phyloP scores from a whole-genome alignment of 2,888 invertebrate genomes.

The Empis stercorea region DNA sequence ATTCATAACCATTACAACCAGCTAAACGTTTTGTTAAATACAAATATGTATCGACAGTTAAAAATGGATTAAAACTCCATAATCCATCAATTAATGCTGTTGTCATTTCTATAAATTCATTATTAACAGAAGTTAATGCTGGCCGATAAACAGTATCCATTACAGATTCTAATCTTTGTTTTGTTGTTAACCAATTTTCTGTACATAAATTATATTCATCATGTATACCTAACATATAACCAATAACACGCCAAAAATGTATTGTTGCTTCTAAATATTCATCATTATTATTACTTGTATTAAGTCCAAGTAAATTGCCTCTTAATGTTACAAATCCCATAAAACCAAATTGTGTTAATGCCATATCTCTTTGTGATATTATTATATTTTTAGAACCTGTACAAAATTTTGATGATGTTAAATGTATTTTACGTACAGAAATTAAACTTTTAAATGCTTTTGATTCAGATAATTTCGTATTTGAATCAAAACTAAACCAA shows the following conservation, averaged over 20 bases:
- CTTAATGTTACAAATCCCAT: conserved; percentile 58
- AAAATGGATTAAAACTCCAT: conserved; percentile 51
- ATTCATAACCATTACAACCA: conserved; percentile 44
- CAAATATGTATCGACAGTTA: conserved; percentile 45
- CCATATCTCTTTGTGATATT: conserved; percentile 73
- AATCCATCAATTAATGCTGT: conserved; percentile 51
- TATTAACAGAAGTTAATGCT: conserved; percentile 43
- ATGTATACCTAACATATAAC: conserved; percentile 67
- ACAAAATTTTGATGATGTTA: conserved; percentile 44
- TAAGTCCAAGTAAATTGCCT: conserved; percentile 51
- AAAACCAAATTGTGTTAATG: conserved; percentile 77
- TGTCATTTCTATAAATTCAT: conserved; percentile 53
- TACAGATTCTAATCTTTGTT: conserved; percentile 37
- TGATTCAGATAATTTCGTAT: conserved; percentile 42
- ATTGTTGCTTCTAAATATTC: conserved; percentile 58
- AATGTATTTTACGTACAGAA: conserved; percentile 53
- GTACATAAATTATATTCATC: conserved; percentile 67
- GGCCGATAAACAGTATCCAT: conserved; percentile 49
- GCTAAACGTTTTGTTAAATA: conserved; percentile 44
- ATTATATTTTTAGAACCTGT: conserved; percentile 39
- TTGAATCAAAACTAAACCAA: conserved; percentile 14
- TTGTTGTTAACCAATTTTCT: conserved; percentile 48
- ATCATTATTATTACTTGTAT: conserved; percentile 40
- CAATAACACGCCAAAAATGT: conserved; percentile 76
- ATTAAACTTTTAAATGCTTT: conserved; percentile 57